phyloP scores from a whole-genome alignment of 2,797 vertebrate genomes.

The Siniperca obscura region DNA sequence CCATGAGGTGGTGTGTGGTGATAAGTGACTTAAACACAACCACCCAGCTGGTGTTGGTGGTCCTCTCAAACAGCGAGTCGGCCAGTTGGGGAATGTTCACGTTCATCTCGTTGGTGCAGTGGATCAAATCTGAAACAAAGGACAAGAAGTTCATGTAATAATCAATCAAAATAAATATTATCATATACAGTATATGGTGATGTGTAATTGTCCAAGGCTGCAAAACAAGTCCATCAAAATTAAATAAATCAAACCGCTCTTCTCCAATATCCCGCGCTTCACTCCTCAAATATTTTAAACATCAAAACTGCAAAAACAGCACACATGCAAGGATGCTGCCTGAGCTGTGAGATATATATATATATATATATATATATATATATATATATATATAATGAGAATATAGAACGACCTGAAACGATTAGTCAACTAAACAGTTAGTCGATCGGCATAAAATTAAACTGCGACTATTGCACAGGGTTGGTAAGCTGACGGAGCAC shows the following conservation, averaged over 20 bases:
- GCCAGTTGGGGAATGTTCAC: constrained; percentile 99
- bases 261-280: background rate
- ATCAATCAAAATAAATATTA: background rate
- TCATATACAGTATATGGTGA: background rate
- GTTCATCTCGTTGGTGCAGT: constrained; percentile 99
- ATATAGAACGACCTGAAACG: background rate
- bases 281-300: background rate
- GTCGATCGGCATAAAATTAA: background rate
- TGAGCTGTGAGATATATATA: background rate
- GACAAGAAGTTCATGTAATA: background rate
- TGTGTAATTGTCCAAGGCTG: background rate
- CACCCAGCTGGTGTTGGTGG: constrained; percentile 99
- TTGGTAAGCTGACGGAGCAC: background rate
- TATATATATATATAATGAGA: too few species aligned
- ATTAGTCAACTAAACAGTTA: background rate
- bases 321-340: background rate
- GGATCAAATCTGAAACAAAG: constrained; percentile 92
- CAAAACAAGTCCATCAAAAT: background rate
- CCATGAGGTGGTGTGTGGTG: constrained; percentile 99
- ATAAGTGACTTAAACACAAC: constrained; percentile 99
- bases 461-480: too few species aligned
- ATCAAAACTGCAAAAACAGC: background rate
- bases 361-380: too few species aligned
- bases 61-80: constrained; percentile 97
- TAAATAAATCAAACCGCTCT: background rate